Conservation (phyloP, 2,113 vertebrate species). For the Erinaceus europaeus region DNA sequence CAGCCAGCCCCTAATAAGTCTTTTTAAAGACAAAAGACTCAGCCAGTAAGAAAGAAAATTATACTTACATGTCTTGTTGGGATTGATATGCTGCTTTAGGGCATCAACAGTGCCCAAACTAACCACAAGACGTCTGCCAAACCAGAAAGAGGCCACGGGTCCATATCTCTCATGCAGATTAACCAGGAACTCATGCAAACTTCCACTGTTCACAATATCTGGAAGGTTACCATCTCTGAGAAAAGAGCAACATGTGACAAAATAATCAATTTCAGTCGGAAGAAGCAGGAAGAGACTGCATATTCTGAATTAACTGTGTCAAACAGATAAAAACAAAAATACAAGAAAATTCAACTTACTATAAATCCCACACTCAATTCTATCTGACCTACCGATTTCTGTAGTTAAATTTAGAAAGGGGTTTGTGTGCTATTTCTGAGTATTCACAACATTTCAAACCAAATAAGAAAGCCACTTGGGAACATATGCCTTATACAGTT, state of each 20-base stretch:
- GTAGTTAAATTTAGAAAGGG: neutral
- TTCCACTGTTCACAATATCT: slow-evolving; percentile 91
- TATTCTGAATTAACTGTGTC: neutral
- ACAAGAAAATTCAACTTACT: slow-evolving; percentile 27
- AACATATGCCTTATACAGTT: neutral
- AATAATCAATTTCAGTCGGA: neutral
- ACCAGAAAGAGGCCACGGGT: slow-evolving; percentile 95
- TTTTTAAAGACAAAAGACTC: no score
- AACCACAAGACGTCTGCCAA: slow-evolving; percentile 92
- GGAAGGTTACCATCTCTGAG: slow-evolving; percentile 95
- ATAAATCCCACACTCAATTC: slow-evolving; percentile 22
- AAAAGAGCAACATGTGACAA: slow-evolving; percentile 48
- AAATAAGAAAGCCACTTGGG: neutral
- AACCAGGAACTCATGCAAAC: slow-evolving; percentile 94
- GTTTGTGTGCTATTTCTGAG: slow-evolving; percentile 30
- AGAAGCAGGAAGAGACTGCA: neutral
- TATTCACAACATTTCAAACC: slow-evolving; percentile 15
- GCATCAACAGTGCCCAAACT: slow-evolving; percentile 91
- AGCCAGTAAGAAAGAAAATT: slow-evolving; percentile 29
- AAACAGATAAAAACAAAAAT: neutral
- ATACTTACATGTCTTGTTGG: slow-evolving; percentile 90
- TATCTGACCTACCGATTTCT: neutral
- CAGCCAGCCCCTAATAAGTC: no score
- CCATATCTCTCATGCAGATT: slow-evolving; percentile 92
- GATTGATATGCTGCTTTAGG: slow-evolving; percentile 92